Base-by-base conservation (phyloP, 2,888 invertebrate species). In the Erebia ligea region DNA sequence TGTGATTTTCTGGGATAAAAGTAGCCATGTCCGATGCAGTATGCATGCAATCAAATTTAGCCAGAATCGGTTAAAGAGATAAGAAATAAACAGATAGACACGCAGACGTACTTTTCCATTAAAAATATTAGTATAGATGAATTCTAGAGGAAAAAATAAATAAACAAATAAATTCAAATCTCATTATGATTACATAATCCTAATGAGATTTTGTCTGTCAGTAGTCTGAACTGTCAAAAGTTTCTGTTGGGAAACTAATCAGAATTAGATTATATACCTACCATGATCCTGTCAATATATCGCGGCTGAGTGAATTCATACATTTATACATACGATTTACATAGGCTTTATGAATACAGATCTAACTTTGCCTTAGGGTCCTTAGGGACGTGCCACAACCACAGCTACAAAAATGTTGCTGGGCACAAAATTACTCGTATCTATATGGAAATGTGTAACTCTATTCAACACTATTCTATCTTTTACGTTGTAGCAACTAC, bases 271-370 rank as follows among this genome's bases (percentile, higher is more conserved):
- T 45, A 45, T 45, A 15, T 45, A 34, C 34, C 34, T 34, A 34
- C 5, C 34, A 25, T 21, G 21, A 48, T 21, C 45, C 21, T 11
- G 48, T 11, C 17, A 17, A 13, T 13, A 15, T 21, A 62, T 62
- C 48, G 48, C 62, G 45, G 45, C 45, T 62, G 62, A 21, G 45
- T 45, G 45, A 62, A 62, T 48, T 21, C 45, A 17, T 15, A 62
- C 45, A 9, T 45, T 10, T 19, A 8, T 40, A 42, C 54, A 34
- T 42, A n/a, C 42, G 9, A 65, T 65, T 65, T 42, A 54, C 52
- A 65, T 65, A 34, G 19, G 42, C 56, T 50, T 57, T 13, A 58
- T 56, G 13, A 66, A 54, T 66, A 19, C 13, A 25, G 21, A 61
- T 13, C 48, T 25, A 21, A 62, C 48, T 62, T 62, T 19, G 45